These are phyloP conservation scores for Phrixothrix hirtus DNA, from an alignment of 2,888 invertebrate species.

Conservation along the genomic window DNA sequence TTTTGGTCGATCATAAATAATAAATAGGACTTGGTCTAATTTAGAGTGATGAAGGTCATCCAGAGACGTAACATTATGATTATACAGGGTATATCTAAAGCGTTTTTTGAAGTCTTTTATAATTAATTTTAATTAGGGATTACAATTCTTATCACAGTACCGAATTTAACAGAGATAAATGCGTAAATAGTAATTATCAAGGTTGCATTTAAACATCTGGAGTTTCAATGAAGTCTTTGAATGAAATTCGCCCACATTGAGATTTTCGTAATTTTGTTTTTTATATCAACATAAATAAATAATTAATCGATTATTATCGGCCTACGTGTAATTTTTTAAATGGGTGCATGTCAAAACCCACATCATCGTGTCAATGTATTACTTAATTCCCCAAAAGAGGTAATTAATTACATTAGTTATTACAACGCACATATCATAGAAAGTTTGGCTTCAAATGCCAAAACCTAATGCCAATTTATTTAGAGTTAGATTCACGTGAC, in stretches of 20 bases:
- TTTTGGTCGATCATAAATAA: too few relatives aligned
- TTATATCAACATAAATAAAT: conserved; percentile 11
- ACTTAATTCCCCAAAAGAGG: neutral
- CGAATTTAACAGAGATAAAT: too few relatives aligned
- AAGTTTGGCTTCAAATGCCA: neutral
- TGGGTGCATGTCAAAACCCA: conserved; percentile 8
- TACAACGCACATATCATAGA: neutral
- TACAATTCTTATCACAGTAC: too few relatives aligned
- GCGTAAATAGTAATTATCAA: too few relatives aligned
- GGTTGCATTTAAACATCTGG: too few relatives aligned
- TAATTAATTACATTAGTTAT: conserved; percentile 7
- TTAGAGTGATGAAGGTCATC: too few relatives aligned
- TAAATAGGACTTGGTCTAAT: too few relatives aligned
- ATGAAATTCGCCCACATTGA: conserved; percentile 10
- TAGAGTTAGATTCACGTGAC: neutral
- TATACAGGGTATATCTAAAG: too few relatives aligned
- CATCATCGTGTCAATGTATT: neutral
- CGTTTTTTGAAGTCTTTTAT: too few relatives aligned
- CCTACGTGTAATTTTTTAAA: conserved; percentile 21
- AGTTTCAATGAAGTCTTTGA: too few relatives aligned
- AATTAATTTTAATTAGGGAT: too few relatives aligned
- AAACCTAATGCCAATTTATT: neutral
- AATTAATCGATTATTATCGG: conserved; percentile 20
- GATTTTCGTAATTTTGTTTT: conserved; percentile 4
- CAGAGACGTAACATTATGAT: too few relatives aligned